Percentiles rank a stretch among this genome's conserved stretches.
These are phyloP conservation scores for Chelonus insularis DNA, from an alignment of 1,140 invertebrate species.

Conservation along the genomic window DNA sequence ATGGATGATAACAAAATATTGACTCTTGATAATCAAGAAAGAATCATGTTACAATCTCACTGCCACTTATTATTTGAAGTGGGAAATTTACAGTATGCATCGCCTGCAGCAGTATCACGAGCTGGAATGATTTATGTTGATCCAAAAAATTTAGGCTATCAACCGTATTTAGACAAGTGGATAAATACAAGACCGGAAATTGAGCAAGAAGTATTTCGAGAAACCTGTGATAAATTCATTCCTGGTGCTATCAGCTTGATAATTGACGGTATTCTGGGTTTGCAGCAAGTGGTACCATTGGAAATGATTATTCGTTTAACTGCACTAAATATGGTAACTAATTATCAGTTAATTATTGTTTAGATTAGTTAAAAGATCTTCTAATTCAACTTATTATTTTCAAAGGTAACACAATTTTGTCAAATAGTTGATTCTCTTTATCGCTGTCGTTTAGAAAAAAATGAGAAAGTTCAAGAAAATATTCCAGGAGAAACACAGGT, in stretches of 20 bases:
- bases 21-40: slow-evolving; percentile 87
- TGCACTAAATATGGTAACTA: slow-evolving; percentile 76
- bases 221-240: slow-evolving; percentile 76
- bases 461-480: slow-evolving; percentile 7
- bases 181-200: slow-evolving; percentile 54
- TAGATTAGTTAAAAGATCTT: slow-evolving; percentile 51
- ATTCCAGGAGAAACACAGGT: too few relatives aligned
- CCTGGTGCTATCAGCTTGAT: slow-evolving; percentile 72
- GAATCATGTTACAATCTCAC: slow-evolving; percentile 79
- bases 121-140: slow-evolving; percentile 94
- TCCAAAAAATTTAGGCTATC: slow-evolving; percentile 84
- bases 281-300: slow-evolving; percentile 72
- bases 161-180: slow-evolving; percentile 84
- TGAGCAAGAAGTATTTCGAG: slow-evolving; percentile 63
- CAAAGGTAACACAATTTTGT: not conserved
- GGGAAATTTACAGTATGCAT: slow-evolving; percentile 85
- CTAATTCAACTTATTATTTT: not conserved
- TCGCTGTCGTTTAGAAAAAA: not conserved
- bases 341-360: slow-evolving; percentile 22
- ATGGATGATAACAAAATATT: slow-evolving; percentile 93
- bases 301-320: slow-evolving; percentile 83
- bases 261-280: slow-evolving; percentile 73
- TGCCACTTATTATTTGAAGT: slow-evolving; percentile 90
- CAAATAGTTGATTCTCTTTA: not conserved
- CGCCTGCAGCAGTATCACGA: slow-evolving; percentile 86